Evolutionary conservation across 2,888 invertebrate species (phyloP), one percentile per base, ranked within the genome.

Genomic region (Heliconius charithonia): DNA sequence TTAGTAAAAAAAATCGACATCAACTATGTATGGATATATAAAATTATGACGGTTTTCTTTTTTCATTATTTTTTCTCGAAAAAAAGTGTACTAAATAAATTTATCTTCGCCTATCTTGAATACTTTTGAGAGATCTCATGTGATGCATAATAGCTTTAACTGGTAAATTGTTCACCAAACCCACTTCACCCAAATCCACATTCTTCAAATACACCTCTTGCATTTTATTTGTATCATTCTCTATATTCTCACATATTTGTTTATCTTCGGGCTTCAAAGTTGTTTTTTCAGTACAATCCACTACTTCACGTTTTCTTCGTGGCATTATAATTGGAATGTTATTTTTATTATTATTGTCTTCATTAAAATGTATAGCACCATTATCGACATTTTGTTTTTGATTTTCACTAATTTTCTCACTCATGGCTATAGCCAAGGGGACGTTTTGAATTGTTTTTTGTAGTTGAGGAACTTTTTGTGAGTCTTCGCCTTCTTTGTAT

Each of bases 401-500:
- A 32, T 32, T 45, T 19, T 76, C 41, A 22, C 69, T 32, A 73
- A 73, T 45, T 76, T 74, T 86, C 72, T 80, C 85, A 56, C 87
- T 90, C 77, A 91, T 83, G 29, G 88, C 89, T 80, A 92, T 84
- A 25, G 91, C 87, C 80, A 90, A 59, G 37, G 91, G 92, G 16
- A 91, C 81, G 76, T 90, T 91, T 83, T 87, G 87, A 45, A 84
- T 81, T 79, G 83, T 80, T 41, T 80, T 82, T n/a, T 25, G 79
- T 10, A 81, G 25, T 80, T 85, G 84, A 29, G 56, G 63, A 67
- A 80, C 67, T 63, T 83, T 85, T 80, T 89, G 87, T 45, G 80
- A 77, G 79, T 92, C 92, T 86, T 94, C 93, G 0, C 93, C 93
- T 86, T 86, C 83, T 85, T 90, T 91, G 70, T 94, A 93, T 0